Conservation (phyloP, 1,140 invertebrate species). For the Sinella curviseta region DNA sequence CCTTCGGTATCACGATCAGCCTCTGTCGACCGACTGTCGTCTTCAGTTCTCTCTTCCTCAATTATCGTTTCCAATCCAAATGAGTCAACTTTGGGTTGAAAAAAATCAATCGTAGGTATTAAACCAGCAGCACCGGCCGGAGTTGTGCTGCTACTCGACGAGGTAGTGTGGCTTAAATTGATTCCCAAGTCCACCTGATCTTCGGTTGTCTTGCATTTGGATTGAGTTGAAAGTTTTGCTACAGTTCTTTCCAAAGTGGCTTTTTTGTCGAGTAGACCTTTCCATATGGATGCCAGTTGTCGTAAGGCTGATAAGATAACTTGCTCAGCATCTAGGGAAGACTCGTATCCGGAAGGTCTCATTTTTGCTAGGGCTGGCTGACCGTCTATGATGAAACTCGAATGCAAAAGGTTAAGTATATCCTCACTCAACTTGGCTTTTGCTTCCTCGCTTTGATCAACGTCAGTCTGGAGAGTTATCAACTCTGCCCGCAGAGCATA, state of each 20-base stretch:
- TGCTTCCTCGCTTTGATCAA: constrained; percentile 35
- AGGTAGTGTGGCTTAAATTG: neutral
- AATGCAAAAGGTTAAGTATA: constrained; percentile 38
- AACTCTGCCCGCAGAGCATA: constrained; percentile 41
- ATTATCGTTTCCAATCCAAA: constrained; percentile 47
- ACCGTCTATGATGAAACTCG: constrained; percentile 45
- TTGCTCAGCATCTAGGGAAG: neutral
- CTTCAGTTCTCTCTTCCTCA: constrained; percentile 46
- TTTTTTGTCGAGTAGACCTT: constrained; percentile 45
- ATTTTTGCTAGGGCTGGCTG: constrained; percentile 23
- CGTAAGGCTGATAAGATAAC: constrained; percentile 34
- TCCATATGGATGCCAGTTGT: constrained; percentile 43
- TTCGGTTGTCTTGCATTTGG: neutral
- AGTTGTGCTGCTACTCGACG: neutral
- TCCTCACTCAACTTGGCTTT: constrained; percentile 42
- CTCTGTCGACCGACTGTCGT: constrained; percentile 31
- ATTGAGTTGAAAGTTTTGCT: constrained; percentile 32
- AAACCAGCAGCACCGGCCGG: neutral
- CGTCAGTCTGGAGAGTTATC: constrained; percentile 39
- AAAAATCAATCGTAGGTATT: constrained; percentile 33
- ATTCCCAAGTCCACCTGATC: constrained; percentile 12
- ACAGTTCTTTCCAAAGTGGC: constrained; percentile 46
- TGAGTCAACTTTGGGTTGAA: constrained; percentile 43
- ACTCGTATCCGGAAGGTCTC: constrained; percentile 7
- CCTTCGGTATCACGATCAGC: constrained; percentile 18